These are phyloP conservation scores for Pempheris klunzingeri DNA, from an alignment of 2,797 vertebrate genomes.

Conservation along the genomic window DNA sequence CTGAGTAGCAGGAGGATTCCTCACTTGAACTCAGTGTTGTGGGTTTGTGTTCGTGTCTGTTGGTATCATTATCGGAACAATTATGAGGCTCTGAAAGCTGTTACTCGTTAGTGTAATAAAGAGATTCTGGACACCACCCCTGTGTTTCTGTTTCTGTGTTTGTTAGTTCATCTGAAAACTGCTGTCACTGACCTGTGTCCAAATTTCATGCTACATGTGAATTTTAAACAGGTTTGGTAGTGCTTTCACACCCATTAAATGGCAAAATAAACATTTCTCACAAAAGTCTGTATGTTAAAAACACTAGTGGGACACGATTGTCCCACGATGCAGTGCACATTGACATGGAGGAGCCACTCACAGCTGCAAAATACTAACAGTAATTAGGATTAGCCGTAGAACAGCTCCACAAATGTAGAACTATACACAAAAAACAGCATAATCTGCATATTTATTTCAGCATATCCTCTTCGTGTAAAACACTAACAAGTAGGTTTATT, in stretches of 20 bases:
- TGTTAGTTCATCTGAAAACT: not conserved
- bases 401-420: not conserved
- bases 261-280: not conserved
- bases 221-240: not conserved
- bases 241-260: not conserved
- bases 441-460: not conserved
- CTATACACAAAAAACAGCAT: not conserved
- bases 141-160: conserved; percentile 9
- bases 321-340: conserved; percentile 1
- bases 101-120: conserved; percentile 32
- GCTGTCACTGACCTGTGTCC: not conserved
- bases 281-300: not conserved
- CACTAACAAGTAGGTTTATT: not conserved
- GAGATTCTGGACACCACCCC: not conserved
- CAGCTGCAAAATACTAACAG: not conserved
- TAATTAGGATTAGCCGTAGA: not conserved
- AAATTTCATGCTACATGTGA: not conserved
- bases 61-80: conserved; percentile 10
- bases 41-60: conserved; percentile 25
- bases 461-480: not conserved
- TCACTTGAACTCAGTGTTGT: conserved; percentile 22
- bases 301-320: not conserved
- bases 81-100: conserved; percentile 43
- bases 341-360: not conserved
- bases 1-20: conserved; percentile 33